These are phyloP conservation scores for Molorchus minor DNA, from an alignment of 2,888 invertebrate species.

Conservation along the genomic window DNA sequence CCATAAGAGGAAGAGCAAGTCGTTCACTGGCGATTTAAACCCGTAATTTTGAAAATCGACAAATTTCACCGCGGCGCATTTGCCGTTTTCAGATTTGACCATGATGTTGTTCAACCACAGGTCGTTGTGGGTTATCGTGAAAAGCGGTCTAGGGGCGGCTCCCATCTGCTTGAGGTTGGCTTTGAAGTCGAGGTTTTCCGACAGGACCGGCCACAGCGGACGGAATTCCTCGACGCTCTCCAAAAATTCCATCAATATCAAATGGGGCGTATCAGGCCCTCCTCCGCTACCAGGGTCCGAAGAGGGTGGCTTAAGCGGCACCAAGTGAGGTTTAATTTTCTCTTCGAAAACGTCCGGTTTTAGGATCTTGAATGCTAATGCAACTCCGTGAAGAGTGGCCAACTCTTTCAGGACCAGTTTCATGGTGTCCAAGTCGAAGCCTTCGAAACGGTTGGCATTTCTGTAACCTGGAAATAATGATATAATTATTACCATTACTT, in stretches of 20 bases:
- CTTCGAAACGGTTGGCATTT: slow-evolving; percentile 59
- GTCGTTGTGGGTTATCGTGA: slow-evolving; percentile 65
- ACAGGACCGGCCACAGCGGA: background rate
- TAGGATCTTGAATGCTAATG: slow-evolving; percentile 63
- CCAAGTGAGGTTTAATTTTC: slow-evolving; percentile 50
- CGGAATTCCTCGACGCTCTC: background rate
- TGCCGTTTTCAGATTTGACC: slow-evolving; percentile 58
- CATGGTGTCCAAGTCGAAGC: slow-evolving; percentile 63
- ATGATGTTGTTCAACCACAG: slow-evolving; percentile 70
- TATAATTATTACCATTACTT: background rate
- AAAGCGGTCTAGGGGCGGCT: slow-evolving; percentile 51
- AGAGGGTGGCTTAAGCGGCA: slow-evolving; percentile 5
- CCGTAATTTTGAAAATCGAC: slow-evolving; percentile 68
- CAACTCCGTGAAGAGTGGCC: slow-evolving; percentile 66
- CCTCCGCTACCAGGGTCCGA: background rate
- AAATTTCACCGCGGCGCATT: slow-evolving; percentile 58
- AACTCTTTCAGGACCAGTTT: slow-evolving; percentile 60
- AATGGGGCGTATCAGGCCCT: background rate
- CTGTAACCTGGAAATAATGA: slow-evolving; percentile 52
- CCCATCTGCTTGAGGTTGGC: no score
- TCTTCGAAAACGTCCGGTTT: slow-evolving; percentile 57
- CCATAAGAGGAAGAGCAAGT: slow-evolving; percentile 8
- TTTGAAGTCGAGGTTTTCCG: background rate
- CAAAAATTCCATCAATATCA: background rate
- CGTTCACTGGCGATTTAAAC: slow-evolving; percentile 62